Conservation (phyloP, 2,797 vertebrate genomes). For the Malurus splendens region DNA sequence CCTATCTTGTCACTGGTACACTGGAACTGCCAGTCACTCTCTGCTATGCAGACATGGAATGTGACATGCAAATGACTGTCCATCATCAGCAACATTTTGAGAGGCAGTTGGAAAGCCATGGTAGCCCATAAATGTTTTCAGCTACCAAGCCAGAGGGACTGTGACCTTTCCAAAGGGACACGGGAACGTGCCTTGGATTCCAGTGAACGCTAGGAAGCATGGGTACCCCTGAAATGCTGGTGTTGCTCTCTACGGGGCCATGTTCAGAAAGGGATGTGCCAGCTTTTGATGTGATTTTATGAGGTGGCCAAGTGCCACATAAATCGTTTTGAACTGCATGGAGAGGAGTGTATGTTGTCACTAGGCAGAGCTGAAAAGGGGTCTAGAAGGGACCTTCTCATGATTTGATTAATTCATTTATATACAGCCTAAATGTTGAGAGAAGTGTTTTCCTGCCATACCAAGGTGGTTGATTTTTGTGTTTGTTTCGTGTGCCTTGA, state of each 20-base stretch:
- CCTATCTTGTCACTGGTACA: not conserved
- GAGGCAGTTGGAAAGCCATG: not conserved
- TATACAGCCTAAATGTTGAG: not conserved
- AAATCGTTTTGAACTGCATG: not conserved
- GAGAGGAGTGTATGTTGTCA: not conserved
- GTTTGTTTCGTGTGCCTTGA: not conserved
- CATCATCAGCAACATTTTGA: not conserved
- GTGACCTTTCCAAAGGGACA: not conserved
- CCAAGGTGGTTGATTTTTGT: not conserved
- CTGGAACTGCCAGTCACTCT: not conserved
- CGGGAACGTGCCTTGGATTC: not conserved
- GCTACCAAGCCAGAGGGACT: not conserved
- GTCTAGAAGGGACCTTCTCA: not conserved
- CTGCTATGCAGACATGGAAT: not conserved
- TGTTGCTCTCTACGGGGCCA: not conserved
- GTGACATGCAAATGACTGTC: not conserved
- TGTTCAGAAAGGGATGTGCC: not conserved
- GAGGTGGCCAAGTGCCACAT: not conserved
- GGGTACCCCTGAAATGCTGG: not conserved
- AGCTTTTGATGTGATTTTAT: not conserved
- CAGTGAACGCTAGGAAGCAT: accelerated
- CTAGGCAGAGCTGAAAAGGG: not conserved
- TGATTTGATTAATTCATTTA: not conserved
- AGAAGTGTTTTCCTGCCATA: not conserved
- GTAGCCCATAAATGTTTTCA: not conserved